Conservation (phyloP, 1,140 invertebrate species). For the Drosophila pseudoobscura region DNA sequence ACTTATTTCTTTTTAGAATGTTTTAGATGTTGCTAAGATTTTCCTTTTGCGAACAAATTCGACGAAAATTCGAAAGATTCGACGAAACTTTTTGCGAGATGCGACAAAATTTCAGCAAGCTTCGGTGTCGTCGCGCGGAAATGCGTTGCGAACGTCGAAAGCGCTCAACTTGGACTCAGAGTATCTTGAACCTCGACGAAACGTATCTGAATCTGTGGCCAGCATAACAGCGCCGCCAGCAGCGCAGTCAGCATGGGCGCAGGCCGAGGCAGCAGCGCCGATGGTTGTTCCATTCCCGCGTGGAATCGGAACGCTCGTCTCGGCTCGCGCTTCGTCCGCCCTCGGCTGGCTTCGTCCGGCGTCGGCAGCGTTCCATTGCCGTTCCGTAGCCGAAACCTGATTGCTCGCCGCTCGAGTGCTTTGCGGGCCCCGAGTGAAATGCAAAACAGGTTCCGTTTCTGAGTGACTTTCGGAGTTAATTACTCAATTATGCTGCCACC, state of each 20-base stretch:
- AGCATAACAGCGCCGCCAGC: constrained; percentile 38
- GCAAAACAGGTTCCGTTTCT: constrained; percentile 70
- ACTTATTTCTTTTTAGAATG: neutral
- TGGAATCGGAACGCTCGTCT: constrained; percentile 15
- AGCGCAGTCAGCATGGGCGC: constrained; percentile 31
- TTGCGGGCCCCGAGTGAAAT: constrained; percentile 14
- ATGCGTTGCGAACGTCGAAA: constrained; percentile 73
- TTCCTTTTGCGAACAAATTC: constrained; percentile 1
- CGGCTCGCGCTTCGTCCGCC: constrained; percentile 24
- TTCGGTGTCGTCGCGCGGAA: constrained; percentile 25
- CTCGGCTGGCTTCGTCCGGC: constrained; percentile 26
- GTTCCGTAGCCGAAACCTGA: constrained; percentile 50
- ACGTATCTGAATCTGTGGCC: constrained; percentile 54
- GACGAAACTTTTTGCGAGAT: constrained; percentile 9
- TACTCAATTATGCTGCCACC: constrained; percentile 70
- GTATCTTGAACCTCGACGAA: constrained; percentile 53
- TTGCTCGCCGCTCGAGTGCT: constrained; percentile 31
- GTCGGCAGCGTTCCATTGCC: constrained; percentile 20
- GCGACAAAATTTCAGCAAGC: constrained; percentile 1
- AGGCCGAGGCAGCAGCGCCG: constrained; percentile 22
- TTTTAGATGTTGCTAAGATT: constrained; percentile 3
- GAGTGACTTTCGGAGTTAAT: constrained; percentile 61
- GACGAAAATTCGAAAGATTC: neutral
- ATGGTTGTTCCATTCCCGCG: constrained; percentile 30
- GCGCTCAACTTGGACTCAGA: constrained; percentile 71